Conservation (phyloP, 2,797 vertebrate species). For the Knipowitschia caucasica region DNA sequence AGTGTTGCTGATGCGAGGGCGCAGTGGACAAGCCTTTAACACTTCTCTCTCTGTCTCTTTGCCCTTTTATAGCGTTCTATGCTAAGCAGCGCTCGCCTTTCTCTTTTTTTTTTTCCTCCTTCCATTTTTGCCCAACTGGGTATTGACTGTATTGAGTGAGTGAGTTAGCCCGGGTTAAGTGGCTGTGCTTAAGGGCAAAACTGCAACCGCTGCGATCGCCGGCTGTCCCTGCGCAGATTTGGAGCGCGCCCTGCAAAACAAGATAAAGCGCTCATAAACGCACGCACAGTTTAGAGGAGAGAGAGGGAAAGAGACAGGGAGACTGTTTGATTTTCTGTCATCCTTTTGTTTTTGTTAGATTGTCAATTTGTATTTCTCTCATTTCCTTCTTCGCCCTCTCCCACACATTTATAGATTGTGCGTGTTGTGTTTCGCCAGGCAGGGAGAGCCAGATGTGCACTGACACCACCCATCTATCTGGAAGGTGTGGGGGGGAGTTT, state of each 20-base stretch:
- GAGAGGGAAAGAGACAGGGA: slow-evolving; percentile 20
- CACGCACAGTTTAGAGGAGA: slow-evolving; percentile 17
- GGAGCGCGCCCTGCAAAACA: slow-evolving; percentile 52
- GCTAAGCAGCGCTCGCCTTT: slow-evolving; percentile 54
- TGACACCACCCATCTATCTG: slow-evolving; percentile 62
- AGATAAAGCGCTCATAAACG: slow-evolving; percentile 58
- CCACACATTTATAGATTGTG: slow-evolving; percentile 46
- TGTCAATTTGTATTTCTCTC: slow-evolving; percentile 59
- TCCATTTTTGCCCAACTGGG: slow-evolving; percentile 65
- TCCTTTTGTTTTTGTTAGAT: slow-evolving; percentile 58
- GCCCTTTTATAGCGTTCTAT: slow-evolving; percentile 61
- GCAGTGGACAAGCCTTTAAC: slow-evolving; percentile 55
- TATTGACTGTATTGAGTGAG: slow-evolving; percentile 70
- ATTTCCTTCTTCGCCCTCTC: slow-evolving; percentile 44
- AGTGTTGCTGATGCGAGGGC: slow-evolving; percentile 50
- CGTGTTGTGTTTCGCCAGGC: slow-evolving; percentile 11
- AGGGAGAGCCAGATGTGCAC: slow-evolving; percentile 51
- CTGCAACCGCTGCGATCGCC: slow-evolving; percentile 60
- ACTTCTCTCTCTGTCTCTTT: slow-evolving; percentile 39
- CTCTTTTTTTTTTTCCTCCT: slow-evolving; percentile 13
- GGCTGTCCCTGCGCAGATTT: slow-evolving; percentile 51
- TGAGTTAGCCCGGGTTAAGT: slow-evolving; percentile 73
- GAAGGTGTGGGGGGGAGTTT: slow-evolving; percentile 51
- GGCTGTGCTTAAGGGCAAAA: slow-evolving; percentile 72
- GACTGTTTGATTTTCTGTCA: slow-evolving; percentile 66